A percentile compares a stretch with the other conserved stretches of the same genome.
Evolutionary conservation across 2,113 vertebrate genomes (phyloP).

Genomic region (Peromyscus leucopus): DNA sequence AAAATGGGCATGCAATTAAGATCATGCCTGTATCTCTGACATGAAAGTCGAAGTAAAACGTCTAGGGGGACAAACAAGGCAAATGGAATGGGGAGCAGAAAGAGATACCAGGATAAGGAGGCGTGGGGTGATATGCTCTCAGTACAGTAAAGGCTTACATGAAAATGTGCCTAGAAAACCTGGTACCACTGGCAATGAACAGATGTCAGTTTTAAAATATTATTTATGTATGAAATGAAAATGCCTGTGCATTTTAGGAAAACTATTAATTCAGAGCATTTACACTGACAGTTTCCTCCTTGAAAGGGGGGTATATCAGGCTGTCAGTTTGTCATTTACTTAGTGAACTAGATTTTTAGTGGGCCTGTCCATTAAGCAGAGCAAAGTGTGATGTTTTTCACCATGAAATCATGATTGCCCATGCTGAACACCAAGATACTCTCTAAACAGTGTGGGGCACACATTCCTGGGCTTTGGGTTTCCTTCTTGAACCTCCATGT

Average conservation of each 20-base stretch:
- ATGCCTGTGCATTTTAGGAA: neutral
- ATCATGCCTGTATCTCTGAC: neutral
- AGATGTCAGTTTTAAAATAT: neutral
- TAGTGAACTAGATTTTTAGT: neutral
- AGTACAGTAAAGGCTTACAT: neutral
- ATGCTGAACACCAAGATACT: neutral
- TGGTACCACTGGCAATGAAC: neutral
- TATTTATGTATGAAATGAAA: neutral
- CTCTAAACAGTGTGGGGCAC: neutral
- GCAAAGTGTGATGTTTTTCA: neutral
- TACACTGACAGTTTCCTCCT: neutral
- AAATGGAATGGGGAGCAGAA: neutral
- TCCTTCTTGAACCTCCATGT: neutral
- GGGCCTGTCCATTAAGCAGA: neutral
- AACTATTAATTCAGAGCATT: neutral
- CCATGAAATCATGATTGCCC: neutral
- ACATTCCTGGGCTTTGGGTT: neutral
- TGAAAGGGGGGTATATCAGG: neutral
- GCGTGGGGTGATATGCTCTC: neutral
- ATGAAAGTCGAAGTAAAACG: neutral
- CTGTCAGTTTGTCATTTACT: neutral
- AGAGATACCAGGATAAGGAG: no score
- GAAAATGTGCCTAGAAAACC: neutral
- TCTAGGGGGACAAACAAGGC: neutral
- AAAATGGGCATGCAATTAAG: neutral